Base-by-base conservation (phyloP, 2,888 invertebrate species). In the Gari tellinella region DNA sequence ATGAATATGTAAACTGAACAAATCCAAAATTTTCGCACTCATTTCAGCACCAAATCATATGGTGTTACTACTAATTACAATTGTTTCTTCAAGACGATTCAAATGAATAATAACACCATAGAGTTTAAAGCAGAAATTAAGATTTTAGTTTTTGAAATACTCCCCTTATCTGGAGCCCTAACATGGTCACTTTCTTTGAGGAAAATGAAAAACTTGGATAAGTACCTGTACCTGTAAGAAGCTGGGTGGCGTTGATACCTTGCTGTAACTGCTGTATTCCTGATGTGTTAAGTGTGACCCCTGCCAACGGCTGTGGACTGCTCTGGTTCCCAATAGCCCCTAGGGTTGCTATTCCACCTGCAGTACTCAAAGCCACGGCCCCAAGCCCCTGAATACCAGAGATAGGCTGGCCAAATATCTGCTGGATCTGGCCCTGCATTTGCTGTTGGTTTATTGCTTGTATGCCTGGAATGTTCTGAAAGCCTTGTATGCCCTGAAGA, bases 391-490 rank as follows among this genome's bases (percentile, higher is more conserved):
- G 74, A 15, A 73, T 56, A 0, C 65, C 64, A 15, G 76, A 61
- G 1, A 72, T 37, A 10, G 77, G 72, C 10, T 66, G 61, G 4
- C 74, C 74, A 19, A 72, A 43, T 15, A 79, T 61, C 58, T 78
- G 77, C 64, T 65, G 72, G 14, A 74, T 45, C 61, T 88, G 88
- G 5, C 87, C 86, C 53, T 86, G 85, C n/a, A 85, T 79, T 4
- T 84, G 83, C 8, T 86, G 68, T 26, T 86, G 83, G 70, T 85
- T 84, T 2, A 85, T 60, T 21, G 83, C 80, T 15, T 83, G 85
- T 7, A 88, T 52, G 37, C 81, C 81, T 51, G 86, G 87, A 17
- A 87, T 46, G 25, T 79, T 81, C 69, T 86, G 87, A 58, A 88
- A 56, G 12, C 79, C 66, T 56, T 83, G 86, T 12, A 86, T 43